phyloP scores from a whole-genome alignment of 2,113 vertebrate species.

The Anseranas semipalmata region DNA sequence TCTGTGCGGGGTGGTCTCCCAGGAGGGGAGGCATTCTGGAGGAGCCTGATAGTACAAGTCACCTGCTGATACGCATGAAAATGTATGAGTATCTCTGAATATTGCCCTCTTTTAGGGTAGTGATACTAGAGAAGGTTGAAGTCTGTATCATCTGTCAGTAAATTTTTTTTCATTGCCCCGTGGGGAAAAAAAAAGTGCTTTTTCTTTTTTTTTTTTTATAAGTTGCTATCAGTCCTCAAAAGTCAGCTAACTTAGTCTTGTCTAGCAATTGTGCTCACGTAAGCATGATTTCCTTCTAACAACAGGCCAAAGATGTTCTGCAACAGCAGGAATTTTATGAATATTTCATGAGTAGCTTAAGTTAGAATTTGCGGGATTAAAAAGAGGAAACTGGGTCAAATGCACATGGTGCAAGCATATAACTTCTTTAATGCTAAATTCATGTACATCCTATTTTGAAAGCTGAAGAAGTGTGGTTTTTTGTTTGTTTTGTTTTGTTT shows the following conservation, averaged over 20 bases:
- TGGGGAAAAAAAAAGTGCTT: accelerated
- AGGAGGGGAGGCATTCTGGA: not conserved
- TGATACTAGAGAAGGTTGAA: not conserved
- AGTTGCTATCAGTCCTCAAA: not conserved
- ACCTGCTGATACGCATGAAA: not conserved
- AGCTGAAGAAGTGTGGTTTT: not conserved
- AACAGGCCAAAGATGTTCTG: slow-evolving; percentile 43
- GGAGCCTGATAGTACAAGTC: not conserved
- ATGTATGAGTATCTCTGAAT: not conserved
- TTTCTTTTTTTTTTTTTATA: not conserved
- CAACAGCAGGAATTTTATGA: slow-evolving; percentile 54
- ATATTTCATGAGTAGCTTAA: slow-evolving; percentile 68
- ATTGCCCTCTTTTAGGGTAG: not conserved
- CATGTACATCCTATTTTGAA: slow-evolving; percentile 18
- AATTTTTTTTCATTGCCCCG: not conserved
- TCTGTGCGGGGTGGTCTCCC: not conserved
- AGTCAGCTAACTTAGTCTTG: not conserved
- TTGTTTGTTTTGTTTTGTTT: not conserved
- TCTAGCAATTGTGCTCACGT: slow-evolving; percentile 16
- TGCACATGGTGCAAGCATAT: not conserved
- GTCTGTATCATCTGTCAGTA: not conserved
- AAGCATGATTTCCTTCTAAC: slow-evolving; percentile 52
- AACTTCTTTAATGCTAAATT: slow-evolving; percentile 37
- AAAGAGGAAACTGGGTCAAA: slow-evolving; percentile 68
- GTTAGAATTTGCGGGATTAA: slow-evolving; percentile 60